Base-by-base conservation (phyloP, 2,888 invertebrate genomes). In the Apodemia mormo region DNA sequence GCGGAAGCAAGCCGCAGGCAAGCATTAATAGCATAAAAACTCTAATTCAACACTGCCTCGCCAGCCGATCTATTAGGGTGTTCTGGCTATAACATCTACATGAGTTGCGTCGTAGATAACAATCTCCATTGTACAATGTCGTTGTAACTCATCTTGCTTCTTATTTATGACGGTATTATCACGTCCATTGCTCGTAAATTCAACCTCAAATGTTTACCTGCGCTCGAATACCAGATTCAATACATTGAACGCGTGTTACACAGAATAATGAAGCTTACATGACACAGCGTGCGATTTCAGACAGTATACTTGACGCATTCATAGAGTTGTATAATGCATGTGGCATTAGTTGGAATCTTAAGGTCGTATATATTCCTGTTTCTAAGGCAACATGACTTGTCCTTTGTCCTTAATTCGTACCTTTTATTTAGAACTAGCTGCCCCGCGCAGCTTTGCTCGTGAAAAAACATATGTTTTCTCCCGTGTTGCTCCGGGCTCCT, bases 81-180 rank as follows among this genome's bases (percentile, higher is more conserved):
- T 37, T 33, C 61, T 12, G 33, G 33, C 61, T 14, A 33, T 33
- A 61, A 61, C 33, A 33, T 61, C 52, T 52, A 52, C 52, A 52
- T 30, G 64, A 71, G 61, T 49, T 22, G 40, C 49, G 37, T 58
- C 45, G 68, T 66, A 75, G 71, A 75, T 77, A 80, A 81, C 81
- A 76, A 81, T 79, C 77, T 75, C 79, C 77, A 80, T 81, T 81
- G 81, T 81, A 66, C 54, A 69, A 70, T 73, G 75, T 74, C 74
- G 76, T 67, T 76, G 77, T 80, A 76, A 76, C 79, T 79, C 79
- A 79, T 78, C 73, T 76, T 58, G 73, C 71, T 67, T 68, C 68
- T 78, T 83, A 85, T 85, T 85, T 85, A 85, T 84, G 73, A 77
- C 71, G 70, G 80, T 74, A 82, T 84, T 84, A 85, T 84, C 80